Base-by-base conservation (phyloP, 2,797 vertebrate species). In the Tarsius wallacei region DNA sequence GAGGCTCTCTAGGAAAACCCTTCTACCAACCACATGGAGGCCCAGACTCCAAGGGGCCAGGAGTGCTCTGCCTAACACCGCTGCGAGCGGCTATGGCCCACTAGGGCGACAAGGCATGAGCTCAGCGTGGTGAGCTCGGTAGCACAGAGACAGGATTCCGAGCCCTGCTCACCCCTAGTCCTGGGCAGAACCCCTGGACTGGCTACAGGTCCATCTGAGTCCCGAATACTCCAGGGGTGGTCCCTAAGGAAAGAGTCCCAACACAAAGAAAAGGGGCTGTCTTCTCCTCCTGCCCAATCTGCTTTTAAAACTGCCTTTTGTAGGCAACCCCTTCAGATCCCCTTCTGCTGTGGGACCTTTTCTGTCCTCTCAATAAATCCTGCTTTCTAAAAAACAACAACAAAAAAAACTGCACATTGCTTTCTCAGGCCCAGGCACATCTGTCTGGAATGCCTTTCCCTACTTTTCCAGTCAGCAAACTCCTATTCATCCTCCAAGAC, bases 31-130 rank as follows among this genome's bases (percentile, higher is more conserved):
- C 89, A 91, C 0, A 0, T 55, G 42, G 33, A 5, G 12, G 49
- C 17, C 2, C 8, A 64, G 17, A 19, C 15, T 91, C 63, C 19
- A 5, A 1, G 13, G 9, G 42, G 7, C 47, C 68, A 22, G 7
- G 1, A n/a, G 47, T 31, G 3, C 22, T 17, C 49, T 36, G 8
- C 14, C 11, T 19, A 21, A 74, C 12, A 74, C 26, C 51, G 59
- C 11, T 26, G 42, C 33, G 5, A 36, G 55, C 14, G 13, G 33
- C 63, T 26, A 17, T 16, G 42, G 4, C 47, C 59, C 7, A 4
- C 13, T 3, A 4, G 26, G 12, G 28, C 33, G 2, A 21, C 1
- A 0, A 5, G 11, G 33, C 42, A 42, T 0, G 12, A 73, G 16
- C n/a, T 11, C 36, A 36, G 14, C 77, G 6, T 0, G 1, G 24